Evolutionary conservation across 1,140 invertebrate species (phyloP).

Genomic region (Thalassaphorura encarpata): DNA sequence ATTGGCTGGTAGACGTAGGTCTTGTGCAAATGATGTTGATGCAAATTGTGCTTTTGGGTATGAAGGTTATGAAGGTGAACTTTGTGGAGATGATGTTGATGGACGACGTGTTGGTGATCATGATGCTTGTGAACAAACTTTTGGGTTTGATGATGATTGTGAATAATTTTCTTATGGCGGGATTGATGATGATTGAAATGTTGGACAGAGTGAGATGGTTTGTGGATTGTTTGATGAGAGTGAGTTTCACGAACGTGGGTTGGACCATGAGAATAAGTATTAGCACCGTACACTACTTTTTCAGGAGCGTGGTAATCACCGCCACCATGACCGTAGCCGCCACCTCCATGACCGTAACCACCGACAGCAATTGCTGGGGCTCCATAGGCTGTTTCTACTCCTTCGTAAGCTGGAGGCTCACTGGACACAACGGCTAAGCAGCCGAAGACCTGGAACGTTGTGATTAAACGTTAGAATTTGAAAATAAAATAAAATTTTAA

Average conservation of each 20-base stretch:
- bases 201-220: conserved; percentile 4
- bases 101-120: conserved; percentile 8
- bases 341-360: neutral
- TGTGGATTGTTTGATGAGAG: neutral
- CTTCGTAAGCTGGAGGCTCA: neutral
- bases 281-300: neutral
- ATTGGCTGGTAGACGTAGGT: conserved; percentile 8
- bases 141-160: conserved; percentile 6
- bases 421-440: neutral
- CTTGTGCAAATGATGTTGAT: conserved; percentile 4
- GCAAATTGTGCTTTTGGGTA: neutral
- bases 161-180: conserved; percentile 6
- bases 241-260: conserved; percentile 4
- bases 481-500: neutral
- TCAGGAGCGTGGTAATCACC: neutral
- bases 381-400: too few species aligned
- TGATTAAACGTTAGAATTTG: neutral
- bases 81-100: conserved; percentile 10
- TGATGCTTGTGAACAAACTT: conserved; percentile 10
- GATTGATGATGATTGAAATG: conserved; percentile 1
- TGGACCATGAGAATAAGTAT: conserved; percentile 3
- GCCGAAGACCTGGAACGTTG: neutral
- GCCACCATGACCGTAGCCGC: neutral
- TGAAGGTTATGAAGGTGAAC: conserved; percentile 12
- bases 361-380: too few species aligned